Evolutionary conservation across 2,888 invertebrate species (phyloP).

Genomic region (Tineola bisselliella): DNA sequence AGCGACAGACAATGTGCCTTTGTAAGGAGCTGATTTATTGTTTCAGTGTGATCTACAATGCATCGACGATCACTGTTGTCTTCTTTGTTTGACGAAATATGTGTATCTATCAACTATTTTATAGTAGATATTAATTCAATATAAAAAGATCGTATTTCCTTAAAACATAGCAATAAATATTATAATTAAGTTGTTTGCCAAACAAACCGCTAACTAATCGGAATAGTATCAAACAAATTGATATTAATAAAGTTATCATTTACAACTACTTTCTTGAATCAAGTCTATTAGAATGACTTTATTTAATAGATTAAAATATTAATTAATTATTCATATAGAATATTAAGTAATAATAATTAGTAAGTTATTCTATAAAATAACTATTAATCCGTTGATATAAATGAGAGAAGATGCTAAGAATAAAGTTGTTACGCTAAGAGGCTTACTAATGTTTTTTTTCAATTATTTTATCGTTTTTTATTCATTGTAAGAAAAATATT

Average conservation of each 20-base stretch:
- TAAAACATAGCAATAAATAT: background rate
- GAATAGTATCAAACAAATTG: background rate
- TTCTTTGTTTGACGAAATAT: background rate
- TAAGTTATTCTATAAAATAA: no score
- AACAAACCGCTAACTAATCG: background rate
- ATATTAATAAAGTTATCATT: background rate
- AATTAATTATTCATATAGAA: no score
- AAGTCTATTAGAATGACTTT: no score
- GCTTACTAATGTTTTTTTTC: no score
- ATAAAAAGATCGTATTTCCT: background rate
- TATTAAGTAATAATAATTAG: no score
- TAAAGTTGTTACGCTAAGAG: no score
- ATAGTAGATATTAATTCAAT: no score
- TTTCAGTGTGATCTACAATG: constrained; percentile 40
- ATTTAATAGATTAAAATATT: no score
- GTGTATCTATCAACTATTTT: background rate
- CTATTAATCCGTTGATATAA: no score
- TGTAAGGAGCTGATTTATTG: constrained; percentile 60
- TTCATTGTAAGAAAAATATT: no score
- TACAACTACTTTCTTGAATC: background rate
- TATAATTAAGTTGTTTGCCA: background rate
- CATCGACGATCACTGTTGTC: constrained; percentile 18
- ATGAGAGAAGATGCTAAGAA: no score
- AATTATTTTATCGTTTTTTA: no score
- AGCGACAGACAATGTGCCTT: constrained; percentile 65